Conservation (phyloP, 1,140 invertebrate genomes). For the Delia radicum region DNA sequence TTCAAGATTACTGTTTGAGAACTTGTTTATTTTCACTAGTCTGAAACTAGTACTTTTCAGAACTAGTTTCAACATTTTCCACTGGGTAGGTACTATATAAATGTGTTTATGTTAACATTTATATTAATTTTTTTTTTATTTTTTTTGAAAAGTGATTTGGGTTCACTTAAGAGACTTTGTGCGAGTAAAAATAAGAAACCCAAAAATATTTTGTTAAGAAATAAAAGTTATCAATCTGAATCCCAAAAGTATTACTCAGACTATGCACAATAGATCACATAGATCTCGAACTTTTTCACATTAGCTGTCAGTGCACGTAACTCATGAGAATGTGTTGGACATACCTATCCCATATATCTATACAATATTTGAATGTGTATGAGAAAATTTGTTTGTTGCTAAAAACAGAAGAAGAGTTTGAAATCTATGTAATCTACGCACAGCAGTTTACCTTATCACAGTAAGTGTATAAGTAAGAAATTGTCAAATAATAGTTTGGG, state of each 20-base stretch:
- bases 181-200: not conserved
- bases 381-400: no score
- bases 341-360: no score
- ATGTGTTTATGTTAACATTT: not conserved
- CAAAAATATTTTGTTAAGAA: not conserved
- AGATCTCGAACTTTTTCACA: no score
- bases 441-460: not conserved
- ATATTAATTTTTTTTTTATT: not conserved
- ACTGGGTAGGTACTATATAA: no score
- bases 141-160: not conserved
- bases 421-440: no score
- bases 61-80: no score
- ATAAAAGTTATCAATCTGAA: not conserved
- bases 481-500: not conserved
- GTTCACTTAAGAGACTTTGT: not conserved
- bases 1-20: no score
- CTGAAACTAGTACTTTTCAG: no score
- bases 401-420: no score
- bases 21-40: no score
- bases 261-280: not conserved
- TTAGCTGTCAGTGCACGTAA: no score
- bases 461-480: not conserved
- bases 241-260: not conserved
- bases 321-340: not conserved
- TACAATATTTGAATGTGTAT: no score